These are phyloP conservation scores for Lithophane ornitopus DNA, from an alignment of 2,888 invertebrate species.

Conservation along the genomic window DNA sequence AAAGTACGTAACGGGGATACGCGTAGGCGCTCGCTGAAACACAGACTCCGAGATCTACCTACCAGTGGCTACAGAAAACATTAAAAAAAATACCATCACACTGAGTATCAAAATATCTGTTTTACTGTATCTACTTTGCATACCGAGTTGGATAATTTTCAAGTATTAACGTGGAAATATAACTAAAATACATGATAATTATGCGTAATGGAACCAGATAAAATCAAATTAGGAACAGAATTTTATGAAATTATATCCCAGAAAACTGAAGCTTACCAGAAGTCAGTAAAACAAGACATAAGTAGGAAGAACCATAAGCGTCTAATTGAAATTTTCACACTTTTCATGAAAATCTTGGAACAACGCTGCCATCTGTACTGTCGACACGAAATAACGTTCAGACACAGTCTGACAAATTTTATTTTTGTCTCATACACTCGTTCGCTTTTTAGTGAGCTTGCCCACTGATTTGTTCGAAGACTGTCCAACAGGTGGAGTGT, in stretches of 20 bases:
- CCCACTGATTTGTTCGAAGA: constrained; percentile 31
- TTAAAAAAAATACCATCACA: constrained; percentile 55
- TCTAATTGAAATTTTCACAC: not conserved
- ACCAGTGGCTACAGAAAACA: constrained; percentile 40
- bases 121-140: constrained; percentile 18
- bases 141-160: not conserved
- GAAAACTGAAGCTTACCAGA: not conserved
- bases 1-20: constrained; percentile 53
- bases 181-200: not conserved
- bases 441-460: constrained; percentile 19
- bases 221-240: not conserved
- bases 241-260: not conserved
- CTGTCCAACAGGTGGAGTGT: constrained; percentile 54
- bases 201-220: not conserved
- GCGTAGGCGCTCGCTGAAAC: constrained; percentile 64
- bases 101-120: constrained; percentile 45
- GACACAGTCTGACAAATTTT: constrained; percentile 15
- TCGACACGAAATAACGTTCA: constrained; percentile 21
- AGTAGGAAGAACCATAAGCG: too few species aligned
- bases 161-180: not conserved
- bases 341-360: constrained; percentile 8
- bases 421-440: constrained; percentile 33
- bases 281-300: not conserved
- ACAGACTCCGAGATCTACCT: constrained; percentile 47
- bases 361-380: constrained; percentile 57